Evolutionary conservation across 2,113 vertebrate species (phyloP), one percentile per base, ranked within the genome.

Genomic region (Empidonax traillii): DNA sequence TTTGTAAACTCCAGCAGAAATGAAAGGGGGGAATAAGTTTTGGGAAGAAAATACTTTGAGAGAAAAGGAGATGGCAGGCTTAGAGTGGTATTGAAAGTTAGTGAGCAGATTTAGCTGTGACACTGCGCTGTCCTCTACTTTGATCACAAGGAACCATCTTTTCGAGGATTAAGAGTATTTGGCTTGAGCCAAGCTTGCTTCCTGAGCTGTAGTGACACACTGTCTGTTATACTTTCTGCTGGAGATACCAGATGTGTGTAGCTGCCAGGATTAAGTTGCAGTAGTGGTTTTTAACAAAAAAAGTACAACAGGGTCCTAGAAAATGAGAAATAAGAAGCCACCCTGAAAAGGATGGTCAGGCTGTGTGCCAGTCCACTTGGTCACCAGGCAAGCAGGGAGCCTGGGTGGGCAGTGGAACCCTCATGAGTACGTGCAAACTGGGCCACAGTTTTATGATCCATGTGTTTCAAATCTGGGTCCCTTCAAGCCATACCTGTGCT

Each of bases 391-490:
- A 74, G 33, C 51, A 75, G 55, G 9, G 35, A 52, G 28, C 15
- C 25, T 82, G 61, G 10, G 20, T 73, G 56, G 39, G 19, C 43
- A 39, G 2, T 12, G 10, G 11, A 18, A 61, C 13, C 17, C 35
- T 31, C 27, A 5, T 1, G 13, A 39, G 9, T 15, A 10, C 0
- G 1, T 23, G 23, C 25, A 51, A 33, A 6, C 24, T 16, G 12
- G 12, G 18, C 37, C n/a, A 10, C 6, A 22, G 10, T 10, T 74
- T 39, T 66, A 39, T 0, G 1, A 25, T 6, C 25, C 9, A 0
- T 10, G 3, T 53, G 22, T 25, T 90, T 61, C 58, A 17, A 47
- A 51, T 14, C 37, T 28, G 35, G 2, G 7, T 30, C 13, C 13
- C 4, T 53, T 35, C n/a, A 71, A 58, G 20, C 28, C 31, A 12